Percentiles rank a stretch among this genome's conserved stretches.
Evolutionary conservation across 2,797 vertebrate species (phyloP).

Genomic region (Lutjanus campechanus): DNA sequence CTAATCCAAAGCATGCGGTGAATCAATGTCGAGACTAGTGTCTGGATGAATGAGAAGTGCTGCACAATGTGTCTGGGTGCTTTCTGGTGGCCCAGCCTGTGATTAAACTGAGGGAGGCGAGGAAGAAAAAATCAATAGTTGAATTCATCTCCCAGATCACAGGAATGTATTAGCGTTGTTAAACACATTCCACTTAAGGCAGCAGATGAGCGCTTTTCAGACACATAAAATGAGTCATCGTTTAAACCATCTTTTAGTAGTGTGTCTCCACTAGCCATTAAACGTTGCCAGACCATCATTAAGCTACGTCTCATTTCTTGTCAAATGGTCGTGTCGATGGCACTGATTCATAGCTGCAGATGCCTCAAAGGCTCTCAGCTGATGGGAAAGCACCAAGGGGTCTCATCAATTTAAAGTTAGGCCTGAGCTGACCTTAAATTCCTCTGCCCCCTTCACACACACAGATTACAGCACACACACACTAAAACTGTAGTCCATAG

Average conservation of each 20-base stretch:
- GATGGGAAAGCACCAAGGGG: constrained; percentile 39
- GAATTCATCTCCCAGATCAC: constrained; percentile 74
- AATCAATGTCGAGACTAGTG: constrained; percentile 57
- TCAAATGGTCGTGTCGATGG: constrained; percentile 68
- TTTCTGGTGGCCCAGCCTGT: constrained; percentile 50
- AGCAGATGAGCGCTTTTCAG: constrained; percentile 67
- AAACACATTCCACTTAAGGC: constrained; percentile 74
- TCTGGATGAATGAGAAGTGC: constrained; percentile 52
- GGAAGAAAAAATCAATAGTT: constrained; percentile 72
- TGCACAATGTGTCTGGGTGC: constrained; percentile 27
- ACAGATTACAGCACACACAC: background rate
- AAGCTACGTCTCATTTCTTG: constrained; percentile 71
- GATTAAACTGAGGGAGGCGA: constrained; percentile 59
- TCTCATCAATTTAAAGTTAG: constrained; percentile 55
- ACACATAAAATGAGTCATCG: constrained; percentile 76
- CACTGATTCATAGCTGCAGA: constrained; percentile 64
- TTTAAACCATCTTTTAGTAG: constrained; percentile 70
- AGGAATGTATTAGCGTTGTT: constrained; percentile 73
- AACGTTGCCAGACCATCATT: constrained; percentile 73
- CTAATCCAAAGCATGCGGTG: constrained; percentile 53
- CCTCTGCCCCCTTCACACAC: background rate
- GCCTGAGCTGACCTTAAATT: constrained; percentile 25
- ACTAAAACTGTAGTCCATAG: constrained; percentile 16
- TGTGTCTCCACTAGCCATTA: constrained; percentile 71
- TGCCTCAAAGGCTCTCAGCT: constrained; percentile 37